phyloP scores from a whole-genome alignment of 2,113 vertebrate species.

The Nansenia antarctica region DNA sequence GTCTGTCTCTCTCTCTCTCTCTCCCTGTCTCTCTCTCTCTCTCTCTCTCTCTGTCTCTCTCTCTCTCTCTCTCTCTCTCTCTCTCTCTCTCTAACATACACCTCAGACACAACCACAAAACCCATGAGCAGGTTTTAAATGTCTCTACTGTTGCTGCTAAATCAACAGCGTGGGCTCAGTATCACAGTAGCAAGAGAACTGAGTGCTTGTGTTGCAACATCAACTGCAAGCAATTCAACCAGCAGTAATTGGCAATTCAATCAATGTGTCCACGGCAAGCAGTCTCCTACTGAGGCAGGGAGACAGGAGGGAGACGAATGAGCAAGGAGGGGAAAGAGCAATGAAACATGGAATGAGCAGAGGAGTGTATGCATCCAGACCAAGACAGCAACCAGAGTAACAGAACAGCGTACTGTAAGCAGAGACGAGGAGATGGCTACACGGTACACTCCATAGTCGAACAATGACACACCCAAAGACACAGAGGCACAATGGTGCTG shows the following conservation, averaged over 20 bases:
- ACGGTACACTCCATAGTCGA: too few species aligned
- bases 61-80: neutral
- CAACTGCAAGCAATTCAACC: slow-evolving; percentile 53
- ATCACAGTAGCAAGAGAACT: slow-evolving; percentile 45
- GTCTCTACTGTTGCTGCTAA: slow-evolving; percentile 34
- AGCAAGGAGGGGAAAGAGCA: slow-evolving; percentile 14
- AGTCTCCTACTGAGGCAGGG: slow-evolving; percentile 32
- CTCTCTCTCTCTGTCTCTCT: neutral
- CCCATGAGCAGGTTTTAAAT: slow-evolving; percentile 39
- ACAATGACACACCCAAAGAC: neutral
- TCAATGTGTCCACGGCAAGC: slow-evolving; percentile 66
- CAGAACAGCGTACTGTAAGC: too few species aligned
- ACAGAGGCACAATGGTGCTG: neutral
- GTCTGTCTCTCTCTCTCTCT: too few species aligned
- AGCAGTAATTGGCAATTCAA: slow-evolving; percentile 65
- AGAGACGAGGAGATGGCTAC: neutral
- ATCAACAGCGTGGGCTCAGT: slow-evolving; percentile 27
- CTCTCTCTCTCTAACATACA: slow-evolving; percentile 18
- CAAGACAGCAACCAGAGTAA: slow-evolving; percentile 20
- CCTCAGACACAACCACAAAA: neutral
- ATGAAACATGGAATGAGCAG: slow-evolving; percentile 25
- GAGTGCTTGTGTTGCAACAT: slow-evolving; percentile 50
- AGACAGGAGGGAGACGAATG: slow-evolving; percentile 29
- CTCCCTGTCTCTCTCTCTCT: too few species aligned
- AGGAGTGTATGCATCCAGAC: slow-evolving; percentile 15